These are phyloP conservation scores for Perizoma affinitatum DNA, from an alignment of 2,888 invertebrate species.

Conservation along the genomic window DNA sequence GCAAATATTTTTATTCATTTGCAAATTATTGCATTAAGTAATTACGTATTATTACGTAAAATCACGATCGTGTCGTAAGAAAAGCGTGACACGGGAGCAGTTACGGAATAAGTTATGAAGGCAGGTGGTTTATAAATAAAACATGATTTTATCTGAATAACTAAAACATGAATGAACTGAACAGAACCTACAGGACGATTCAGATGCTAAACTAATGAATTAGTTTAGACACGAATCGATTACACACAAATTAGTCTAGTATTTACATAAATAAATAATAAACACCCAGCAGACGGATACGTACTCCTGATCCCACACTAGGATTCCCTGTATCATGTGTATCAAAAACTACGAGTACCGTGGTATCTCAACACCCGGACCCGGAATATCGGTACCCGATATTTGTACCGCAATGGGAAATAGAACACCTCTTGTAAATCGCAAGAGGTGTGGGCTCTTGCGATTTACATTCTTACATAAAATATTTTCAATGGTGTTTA, in stretches of 20 bases:
- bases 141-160: slow-evolving; percentile 27
- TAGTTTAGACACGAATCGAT: slow-evolving; percentile 17
- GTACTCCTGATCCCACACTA: too few relatives aligned
- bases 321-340: too few relatives aligned
- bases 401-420: too few relatives aligned
- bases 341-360: not conserved
- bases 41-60: slow-evolving; percentile 74
- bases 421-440: too few relatives aligned
- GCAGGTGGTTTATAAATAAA: slow-evolving; percentile 29
- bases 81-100: slow-evolving; percentile 51
- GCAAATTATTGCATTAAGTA: slow-evolving; percentile 78
- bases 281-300: too few relatives aligned
- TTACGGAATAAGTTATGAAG: slow-evolving; percentile 46
- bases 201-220: slow-evolving; percentile 18
- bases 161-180: slow-evolving; percentile 2
- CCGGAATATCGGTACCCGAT: too few relatives aligned
- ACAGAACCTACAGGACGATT: not conserved
- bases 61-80: slow-evolving; percentile 54
- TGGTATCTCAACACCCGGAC: too few relatives aligned
- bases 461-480: too few relatives aligned
- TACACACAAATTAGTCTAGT: not conserved
- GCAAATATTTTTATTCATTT: slow-evolving; percentile 79
- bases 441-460: too few relatives aligned
- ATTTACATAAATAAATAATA: too few relatives aligned
- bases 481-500: too few relatives aligned